Conservation (phyloP, 2,797 vertebrate genomes). For the Lepus townsendii region DNA sequence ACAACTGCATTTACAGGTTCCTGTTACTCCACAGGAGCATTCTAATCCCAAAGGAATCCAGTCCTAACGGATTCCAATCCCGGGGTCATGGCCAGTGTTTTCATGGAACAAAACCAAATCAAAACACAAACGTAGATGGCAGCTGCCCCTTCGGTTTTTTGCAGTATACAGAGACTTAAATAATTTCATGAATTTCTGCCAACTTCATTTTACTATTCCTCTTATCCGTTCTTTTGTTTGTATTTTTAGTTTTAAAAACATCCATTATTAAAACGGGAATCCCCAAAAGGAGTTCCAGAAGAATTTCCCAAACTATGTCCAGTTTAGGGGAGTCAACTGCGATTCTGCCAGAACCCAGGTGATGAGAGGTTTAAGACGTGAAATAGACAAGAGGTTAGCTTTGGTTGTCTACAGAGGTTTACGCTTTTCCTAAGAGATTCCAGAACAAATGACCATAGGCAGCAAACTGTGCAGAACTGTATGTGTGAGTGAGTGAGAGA, state of each 20-base stretch:
- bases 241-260: conserved; percentile 30
- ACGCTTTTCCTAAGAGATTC: conserved; percentile 9
- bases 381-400: not conserved
- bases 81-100: not conserved
- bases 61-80: not conserved
- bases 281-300: not conserved
- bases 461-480: not conserved
- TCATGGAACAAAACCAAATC: not conserved
- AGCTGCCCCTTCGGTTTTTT: not conserved
- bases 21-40: not conserved
- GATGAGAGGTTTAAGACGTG: not conserved
- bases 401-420: not conserved
- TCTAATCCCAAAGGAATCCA: conserved; percentile 19
- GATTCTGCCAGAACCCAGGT: not conserved
- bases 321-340: not conserved
- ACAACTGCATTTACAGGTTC: not conserved
- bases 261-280: not conserved
- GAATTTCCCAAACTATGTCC: not conserved
- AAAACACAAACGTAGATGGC: not conserved
- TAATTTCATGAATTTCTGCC: not conserved
- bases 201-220: not conserved
- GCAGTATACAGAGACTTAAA: not conserved
- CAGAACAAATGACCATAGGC: not conserved
- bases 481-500: not conserved
- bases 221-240: not conserved